A percentile compares a stretch with the other conserved stretches of the same genome.
These are phyloP conservation scores for Meloe dianella DNA, from an alignment of 2,888 invertebrate species.

Conservation along the genomic window DNA sequence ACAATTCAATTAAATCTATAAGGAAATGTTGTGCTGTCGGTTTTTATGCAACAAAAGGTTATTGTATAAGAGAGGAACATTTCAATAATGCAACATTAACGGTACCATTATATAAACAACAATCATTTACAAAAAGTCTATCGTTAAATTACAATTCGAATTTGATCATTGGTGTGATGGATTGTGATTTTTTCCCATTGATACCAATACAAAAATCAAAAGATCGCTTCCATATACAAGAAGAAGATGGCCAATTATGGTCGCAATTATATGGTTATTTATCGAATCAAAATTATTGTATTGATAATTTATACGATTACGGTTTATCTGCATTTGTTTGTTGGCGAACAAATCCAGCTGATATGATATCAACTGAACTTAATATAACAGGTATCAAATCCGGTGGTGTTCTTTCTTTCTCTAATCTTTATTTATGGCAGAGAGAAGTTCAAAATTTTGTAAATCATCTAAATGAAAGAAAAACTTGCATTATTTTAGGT, in stretches of 20 bases:
- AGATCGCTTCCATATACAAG: constrained; percentile 15
- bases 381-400: background rate
- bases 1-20: constrained; percentile 31
- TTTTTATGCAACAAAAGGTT: constrained; percentile 31
- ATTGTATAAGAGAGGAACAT: constrained; percentile 27
- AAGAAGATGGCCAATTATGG: constrained; percentile 14
- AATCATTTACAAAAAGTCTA: background rate
- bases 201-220: background rate
- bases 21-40: constrained; percentile 38
- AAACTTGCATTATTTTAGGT: background rate
- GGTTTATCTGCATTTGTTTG: constrained; percentile 16
- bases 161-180: constrained; percentile 30
- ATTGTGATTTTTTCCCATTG: constrained; percentile 24
- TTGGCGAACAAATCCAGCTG: background rate
- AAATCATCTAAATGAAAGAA: no score
- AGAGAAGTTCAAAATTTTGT: no score
- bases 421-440: no score
- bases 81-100: constrained; percentile 24
- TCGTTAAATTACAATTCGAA: background rate
- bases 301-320: constrained; percentile 12
- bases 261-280: background rate
- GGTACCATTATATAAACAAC: constrained; percentile 24
- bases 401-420: no score
- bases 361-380: background rate
- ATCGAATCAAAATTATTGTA: constrained; percentile 18